phyloP scores from a whole-genome alignment of 2,797 vertebrate species.

The Pseudopleuronectes americanus region DNA sequence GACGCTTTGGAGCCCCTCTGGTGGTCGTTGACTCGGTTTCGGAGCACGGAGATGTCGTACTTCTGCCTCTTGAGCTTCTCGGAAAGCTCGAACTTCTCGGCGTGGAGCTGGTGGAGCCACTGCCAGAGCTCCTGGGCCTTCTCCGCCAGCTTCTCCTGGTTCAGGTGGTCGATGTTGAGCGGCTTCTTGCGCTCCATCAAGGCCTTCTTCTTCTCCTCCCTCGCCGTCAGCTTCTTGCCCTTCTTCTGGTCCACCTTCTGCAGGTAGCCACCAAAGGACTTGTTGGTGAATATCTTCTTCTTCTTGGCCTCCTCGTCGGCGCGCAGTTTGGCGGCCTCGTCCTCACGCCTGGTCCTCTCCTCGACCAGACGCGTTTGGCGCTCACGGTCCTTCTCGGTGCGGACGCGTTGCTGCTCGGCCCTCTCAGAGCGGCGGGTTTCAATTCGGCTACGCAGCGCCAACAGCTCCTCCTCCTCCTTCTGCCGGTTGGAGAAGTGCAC shows the following conservation, averaged over 20 bases:
- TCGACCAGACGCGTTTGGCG: conserved; percentile 73
- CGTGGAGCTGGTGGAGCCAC: conserved; percentile 83
- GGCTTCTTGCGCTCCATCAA: conserved; percentile 83
- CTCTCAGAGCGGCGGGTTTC: conserved; percentile 81
- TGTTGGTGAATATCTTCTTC: conserved; percentile 85
- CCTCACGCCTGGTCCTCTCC: conserved; percentile 81
- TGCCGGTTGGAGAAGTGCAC: conserved; percentile 83
- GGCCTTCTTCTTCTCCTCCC: conserved; percentile 87
- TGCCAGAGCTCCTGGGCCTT: conserved; percentile 84
- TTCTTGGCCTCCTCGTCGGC: conserved; percentile 86
- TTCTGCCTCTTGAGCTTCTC: conserved; percentile 86
- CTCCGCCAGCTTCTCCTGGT: conserved; percentile 84
- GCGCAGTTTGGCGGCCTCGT: conserved; percentile 79
- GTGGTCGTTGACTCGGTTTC: conserved; percentile 85
- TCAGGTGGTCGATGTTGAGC: conserved; percentile 86
- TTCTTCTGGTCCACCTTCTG: conserved; percentile 86
- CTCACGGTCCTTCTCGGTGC: conserved; percentile 78
- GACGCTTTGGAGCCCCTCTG: conserved; percentile 80
- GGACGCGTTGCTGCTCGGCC: conserved; percentile 81
- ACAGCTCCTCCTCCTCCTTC: conserved; percentile 87
- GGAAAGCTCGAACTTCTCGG: conserved; percentile 83
- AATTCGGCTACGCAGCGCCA: conserved; percentile 80
- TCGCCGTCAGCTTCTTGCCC: conserved; percentile 84
- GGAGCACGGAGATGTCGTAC: conserved; percentile 84
- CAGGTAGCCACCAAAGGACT: conserved; percentile 84